These are phyloP conservation scores for Gnathochromis pfefferi DNA, from an alignment of 2,113 vertebrate genomes.

Conservation along the genomic window DNA sequence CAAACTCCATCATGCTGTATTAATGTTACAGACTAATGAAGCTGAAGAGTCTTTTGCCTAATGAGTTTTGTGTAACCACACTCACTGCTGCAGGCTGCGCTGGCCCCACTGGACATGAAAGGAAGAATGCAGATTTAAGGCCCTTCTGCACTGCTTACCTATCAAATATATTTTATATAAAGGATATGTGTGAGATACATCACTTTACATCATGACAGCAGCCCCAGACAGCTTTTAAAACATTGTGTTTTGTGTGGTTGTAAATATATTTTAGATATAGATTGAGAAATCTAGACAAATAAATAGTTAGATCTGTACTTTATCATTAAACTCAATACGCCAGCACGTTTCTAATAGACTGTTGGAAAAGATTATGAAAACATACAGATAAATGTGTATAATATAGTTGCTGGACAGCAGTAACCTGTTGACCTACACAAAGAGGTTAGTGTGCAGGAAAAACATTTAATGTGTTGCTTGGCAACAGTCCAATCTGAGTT, in stretches of 20 bases:
- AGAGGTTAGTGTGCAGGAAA: not conserved
- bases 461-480: not conserved
- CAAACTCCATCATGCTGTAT: not conserved
- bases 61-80: not conserved
- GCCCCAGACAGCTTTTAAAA: fast-evolving
- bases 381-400: not conserved
- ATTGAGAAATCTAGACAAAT: not conserved
- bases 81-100: not conserved
- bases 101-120: not conserved
- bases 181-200: not conserved
- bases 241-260: not conserved
- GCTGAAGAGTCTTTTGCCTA: not conserved
- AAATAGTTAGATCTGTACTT: not conserved
- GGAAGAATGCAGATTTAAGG: not conserved
- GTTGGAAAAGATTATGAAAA: not conserved
- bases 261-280: not conserved
- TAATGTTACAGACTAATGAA: not conserved
- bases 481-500: not conserved
- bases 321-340: not conserved
- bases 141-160: not conserved
- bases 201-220: not conserved
- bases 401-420: not conserved
- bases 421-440: not conserved
- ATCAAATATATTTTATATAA: not conserved
- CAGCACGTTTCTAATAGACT: not conserved